Conservation (phyloP, 2,888 invertebrate species). For the Volucella zonaria region DNA sequence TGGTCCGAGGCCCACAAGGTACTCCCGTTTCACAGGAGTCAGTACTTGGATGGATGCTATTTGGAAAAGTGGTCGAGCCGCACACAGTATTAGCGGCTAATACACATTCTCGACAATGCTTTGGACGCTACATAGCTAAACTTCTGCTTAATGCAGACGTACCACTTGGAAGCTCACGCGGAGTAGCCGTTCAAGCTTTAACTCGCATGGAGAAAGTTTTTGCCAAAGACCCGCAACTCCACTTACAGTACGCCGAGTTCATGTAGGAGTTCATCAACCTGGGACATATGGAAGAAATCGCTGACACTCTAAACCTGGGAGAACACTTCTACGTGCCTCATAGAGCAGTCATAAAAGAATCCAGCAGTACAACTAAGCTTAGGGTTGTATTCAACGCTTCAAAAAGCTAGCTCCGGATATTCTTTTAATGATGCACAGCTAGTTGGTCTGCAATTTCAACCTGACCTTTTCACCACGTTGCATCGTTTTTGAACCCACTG, state of each 20-base stretch:
- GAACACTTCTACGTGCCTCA: too few relatives aligned
- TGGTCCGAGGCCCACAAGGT: constrained; percentile 3
- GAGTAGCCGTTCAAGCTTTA: constrained; percentile 19
- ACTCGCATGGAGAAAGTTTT: constrained; percentile 15
- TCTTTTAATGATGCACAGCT: too few relatives aligned
- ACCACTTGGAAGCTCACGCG: constrained; percentile 18
- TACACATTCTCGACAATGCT: too few relatives aligned
- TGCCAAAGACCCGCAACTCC: constrained; percentile 2
- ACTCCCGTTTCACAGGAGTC: constrained; percentile 9
- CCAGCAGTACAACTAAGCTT: too few relatives aligned
- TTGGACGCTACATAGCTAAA: constrained; percentile 29
- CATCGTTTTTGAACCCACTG: neutral
- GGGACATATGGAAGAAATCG: constrained; percentile 41
- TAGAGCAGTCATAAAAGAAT: too few relatives aligned
- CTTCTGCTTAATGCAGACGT: constrained; percentile 25
- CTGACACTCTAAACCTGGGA: too few relatives aligned
- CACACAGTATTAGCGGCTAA: too few relatives aligned
- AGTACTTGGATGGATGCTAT: constrained; percentile 4
- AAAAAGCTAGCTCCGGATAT: too few relatives aligned
- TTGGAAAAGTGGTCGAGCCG: neutral
- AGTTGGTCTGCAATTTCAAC: neutral
- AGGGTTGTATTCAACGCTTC: too few relatives aligned
- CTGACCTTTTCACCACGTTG: neutral
- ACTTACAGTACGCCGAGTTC: constrained; percentile 8
- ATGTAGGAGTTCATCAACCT: constrained; percentile 49